Conservation (phyloP, 1,140 invertebrate genomes). For the Drosophila watanabei region DNA sequence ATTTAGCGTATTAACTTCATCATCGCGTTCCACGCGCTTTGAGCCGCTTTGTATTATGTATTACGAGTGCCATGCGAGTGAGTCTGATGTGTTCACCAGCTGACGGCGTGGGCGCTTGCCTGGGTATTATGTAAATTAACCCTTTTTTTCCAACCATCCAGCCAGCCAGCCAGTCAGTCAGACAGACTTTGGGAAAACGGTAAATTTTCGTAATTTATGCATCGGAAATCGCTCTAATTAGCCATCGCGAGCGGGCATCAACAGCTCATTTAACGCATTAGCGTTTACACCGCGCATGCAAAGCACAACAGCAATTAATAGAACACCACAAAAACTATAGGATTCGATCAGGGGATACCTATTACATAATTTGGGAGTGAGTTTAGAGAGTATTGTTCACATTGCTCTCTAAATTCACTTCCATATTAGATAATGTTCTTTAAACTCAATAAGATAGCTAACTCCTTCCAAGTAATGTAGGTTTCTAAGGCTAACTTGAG, state of each 20-base stretch:
- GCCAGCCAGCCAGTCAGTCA: neutral
- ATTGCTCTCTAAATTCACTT: too few relatives aligned
- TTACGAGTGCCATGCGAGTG: conserved; percentile 14
- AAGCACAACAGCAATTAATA: conserved; percentile 31
- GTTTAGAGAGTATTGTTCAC: too few relatives aligned
- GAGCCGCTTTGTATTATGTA: conserved; percentile 31
- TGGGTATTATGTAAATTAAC: conserved; percentile 45
- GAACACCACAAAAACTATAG: neutral
- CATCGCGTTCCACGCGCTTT: conserved; percentile 56
- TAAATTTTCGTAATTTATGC: conserved; percentile 65
- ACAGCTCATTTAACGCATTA: conserved; percentile 79
- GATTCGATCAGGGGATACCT: conserved; percentile 22
- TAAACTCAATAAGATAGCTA: neutral
- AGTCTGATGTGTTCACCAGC: conserved; percentile 23
- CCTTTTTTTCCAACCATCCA: conserved; percentile 16
- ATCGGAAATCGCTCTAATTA: conserved; percentile 71
- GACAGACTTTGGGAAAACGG: conserved; percentile 9
- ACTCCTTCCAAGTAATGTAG: neutral
- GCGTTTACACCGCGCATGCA: conserved; percentile 48
- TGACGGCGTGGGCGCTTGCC: conserved; percentile 53
- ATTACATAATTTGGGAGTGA: neutral
- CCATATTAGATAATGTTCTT: rapidly evolving
- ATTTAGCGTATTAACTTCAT: conserved; percentile 79
- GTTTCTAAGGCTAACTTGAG: too few relatives aligned
- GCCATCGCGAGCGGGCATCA: conserved; percentile 57